A percentile compares a stretch with the other conserved stretches of the same genome.
Evolutionary conservation across 2,113 vertebrate species (phyloP).

Genomic region (Litocranius walleri): DNA sequence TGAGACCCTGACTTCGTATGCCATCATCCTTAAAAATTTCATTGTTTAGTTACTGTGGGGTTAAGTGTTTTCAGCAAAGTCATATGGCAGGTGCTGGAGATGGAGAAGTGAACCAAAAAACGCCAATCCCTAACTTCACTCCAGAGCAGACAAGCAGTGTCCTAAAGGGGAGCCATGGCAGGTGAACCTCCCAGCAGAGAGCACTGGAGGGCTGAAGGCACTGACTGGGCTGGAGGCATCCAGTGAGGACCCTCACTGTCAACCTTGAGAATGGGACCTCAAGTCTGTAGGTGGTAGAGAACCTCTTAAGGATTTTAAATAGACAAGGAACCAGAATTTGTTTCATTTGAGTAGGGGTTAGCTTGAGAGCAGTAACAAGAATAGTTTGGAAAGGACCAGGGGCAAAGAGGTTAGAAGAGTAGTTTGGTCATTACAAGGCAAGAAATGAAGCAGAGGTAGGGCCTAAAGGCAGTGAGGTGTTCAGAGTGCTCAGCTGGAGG

Average conservation of each 20-base stretch:
- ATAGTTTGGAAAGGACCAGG: background rate
- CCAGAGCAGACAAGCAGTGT: background rate
- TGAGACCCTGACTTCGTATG: background rate
- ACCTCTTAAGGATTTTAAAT: background rate
- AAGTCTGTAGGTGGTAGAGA: background rate
- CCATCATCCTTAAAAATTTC: background rate
- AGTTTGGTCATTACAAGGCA: background rate
- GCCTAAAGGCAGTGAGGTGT: background rate
- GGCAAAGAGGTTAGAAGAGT: background rate
- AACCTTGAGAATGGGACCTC: background rate
- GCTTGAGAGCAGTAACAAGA: background rate
- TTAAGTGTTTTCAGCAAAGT: background rate
- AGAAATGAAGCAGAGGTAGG: background rate
- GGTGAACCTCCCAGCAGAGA: background rate
- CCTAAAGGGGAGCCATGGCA: accelerated
- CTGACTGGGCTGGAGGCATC: background rate
- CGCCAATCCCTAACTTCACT: background rate
- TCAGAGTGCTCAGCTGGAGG: accelerated
- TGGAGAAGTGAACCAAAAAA: background rate
- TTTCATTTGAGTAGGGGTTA: background rate
- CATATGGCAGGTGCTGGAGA: background rate
- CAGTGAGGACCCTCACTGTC: background rate
- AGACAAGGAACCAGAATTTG: background rate
- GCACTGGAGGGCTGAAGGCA: background rate
- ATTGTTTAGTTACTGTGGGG: background rate